Percentiles rank a stretch among this genome's conserved stretches.
Conservation (phyloP, 2,113 vertebrate species). For the Phasianus colchicus region DNA sequence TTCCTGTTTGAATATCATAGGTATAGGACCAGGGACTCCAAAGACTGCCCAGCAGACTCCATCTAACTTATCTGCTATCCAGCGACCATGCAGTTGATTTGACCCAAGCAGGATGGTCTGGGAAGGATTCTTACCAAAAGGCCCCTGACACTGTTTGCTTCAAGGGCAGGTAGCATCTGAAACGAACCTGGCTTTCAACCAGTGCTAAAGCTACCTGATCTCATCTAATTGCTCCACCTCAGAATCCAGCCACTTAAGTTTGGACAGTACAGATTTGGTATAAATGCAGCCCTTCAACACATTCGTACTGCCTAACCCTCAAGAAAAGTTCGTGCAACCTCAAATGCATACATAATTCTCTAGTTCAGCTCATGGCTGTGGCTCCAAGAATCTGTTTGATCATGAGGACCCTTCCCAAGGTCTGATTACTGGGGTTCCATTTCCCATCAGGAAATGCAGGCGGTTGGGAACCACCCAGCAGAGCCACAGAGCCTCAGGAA, state of each 20-base stretch:
- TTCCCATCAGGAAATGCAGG: neutral
- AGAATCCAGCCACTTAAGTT: neutral
- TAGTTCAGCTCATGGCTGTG: rapidly evolving
- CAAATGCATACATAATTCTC: neutral
- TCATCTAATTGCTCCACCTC: neutral
- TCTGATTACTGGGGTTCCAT: neutral
- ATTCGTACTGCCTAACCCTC: neutral
- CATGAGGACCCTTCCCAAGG: neutral
- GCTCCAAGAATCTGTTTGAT: neutral
- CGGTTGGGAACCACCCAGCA: neutral
- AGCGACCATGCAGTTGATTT: neutral
- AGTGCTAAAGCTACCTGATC: neutral
- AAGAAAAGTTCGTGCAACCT: neutral
- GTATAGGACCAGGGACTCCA: neutral
- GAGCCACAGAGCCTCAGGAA: neutral
- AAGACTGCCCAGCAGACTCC: neutral
- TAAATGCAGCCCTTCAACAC: neutral
- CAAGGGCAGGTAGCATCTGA: neutral
- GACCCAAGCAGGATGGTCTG: neutral
- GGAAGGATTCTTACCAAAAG: neutral
- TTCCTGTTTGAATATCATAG: neutral
- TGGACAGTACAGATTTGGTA: neutral
- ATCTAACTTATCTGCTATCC: neutral
- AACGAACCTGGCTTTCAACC: neutral
- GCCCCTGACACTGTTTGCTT: neutral